Evolutionary conservation across 2,797 vertebrate genomes (phyloP).

Genomic region (Garrulus glandarius): DNA sequence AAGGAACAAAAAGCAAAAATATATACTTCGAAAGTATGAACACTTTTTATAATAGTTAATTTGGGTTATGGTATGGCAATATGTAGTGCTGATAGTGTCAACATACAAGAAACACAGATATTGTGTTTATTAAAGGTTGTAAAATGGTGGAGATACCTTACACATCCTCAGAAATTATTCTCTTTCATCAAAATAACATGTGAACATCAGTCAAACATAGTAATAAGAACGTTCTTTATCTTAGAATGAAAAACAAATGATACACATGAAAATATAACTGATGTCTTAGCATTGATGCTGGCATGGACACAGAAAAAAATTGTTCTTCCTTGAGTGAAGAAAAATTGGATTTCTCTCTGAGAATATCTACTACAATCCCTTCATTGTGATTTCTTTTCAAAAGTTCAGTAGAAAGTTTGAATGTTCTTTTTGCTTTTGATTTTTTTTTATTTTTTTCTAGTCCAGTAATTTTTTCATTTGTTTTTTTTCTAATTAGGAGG

Average conservation of each 20-base stretch:
- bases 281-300: not conserved
- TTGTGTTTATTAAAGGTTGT: not conserved
- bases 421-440: not conserved
- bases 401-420: not conserved
- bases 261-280: not conserved
- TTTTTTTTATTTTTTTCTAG: not conserved
- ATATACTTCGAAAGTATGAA: not conserved
- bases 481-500: constrained; percentile 20
- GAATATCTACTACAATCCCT: not conserved
- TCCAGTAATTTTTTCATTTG: not conserved
- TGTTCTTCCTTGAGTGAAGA: not conserved
- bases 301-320: not conserved
- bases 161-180: not conserved
- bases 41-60: not conserved
- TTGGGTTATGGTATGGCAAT: not conserved
- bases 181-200: not conserved
- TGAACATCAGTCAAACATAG: not conserved
- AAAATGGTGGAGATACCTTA: not conserved
- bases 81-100: not conserved
- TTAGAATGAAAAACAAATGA: not conserved
- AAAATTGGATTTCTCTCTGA: not conserved
- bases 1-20: not conserved
- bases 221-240: not conserved
- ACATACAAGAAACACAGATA: not conserved
- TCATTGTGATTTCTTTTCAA: not conserved